phyloP scores from a whole-genome alignment of 1,140 invertebrate species.

The Dreissena rostriformis region DNA sequence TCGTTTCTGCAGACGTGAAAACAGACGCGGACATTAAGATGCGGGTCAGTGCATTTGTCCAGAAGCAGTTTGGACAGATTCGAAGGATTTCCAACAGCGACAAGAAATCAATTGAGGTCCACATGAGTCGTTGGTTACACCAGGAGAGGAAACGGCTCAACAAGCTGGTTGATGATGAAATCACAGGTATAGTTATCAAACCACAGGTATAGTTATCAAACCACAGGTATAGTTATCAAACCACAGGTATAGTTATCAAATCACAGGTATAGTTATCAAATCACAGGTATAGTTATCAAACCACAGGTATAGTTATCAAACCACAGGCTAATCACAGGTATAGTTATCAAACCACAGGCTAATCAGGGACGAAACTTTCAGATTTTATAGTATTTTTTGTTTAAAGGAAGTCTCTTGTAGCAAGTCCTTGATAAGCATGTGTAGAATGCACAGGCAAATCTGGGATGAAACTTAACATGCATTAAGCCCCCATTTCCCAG shows the following conservation, averaged over 20 bases:
- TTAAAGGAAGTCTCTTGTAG: too few relatives aligned
- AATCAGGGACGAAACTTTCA: too few relatives aligned
- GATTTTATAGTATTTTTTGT: too few relatives aligned
- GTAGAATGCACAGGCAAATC: too few relatives aligned
- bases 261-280: too few relatives aligned
- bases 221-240: too few relatives aligned
- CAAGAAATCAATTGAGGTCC: slow-evolving; percentile 19
- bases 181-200: slow-evolving; percentile 2
- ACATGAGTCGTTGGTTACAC: slow-evolving; percentile 12
- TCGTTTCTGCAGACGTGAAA: neutral
- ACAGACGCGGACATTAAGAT: slow-evolving; percentile 24
- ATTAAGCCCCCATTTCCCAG: too few relatives aligned
- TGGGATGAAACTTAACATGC: too few relatives aligned
- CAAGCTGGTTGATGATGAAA: slow-evolving; percentile 16
- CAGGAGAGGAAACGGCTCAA: slow-evolving; percentile 26
- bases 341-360: too few relatives aligned
- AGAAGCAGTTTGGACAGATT: slow-evolving; percentile 39
- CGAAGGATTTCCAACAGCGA: slow-evolving; percentile 5
- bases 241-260: slow-evolving; percentile 1
- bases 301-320: too few relatives aligned
- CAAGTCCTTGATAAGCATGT: too few relatives aligned
- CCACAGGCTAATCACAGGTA: slow-evolving; percentile 30
- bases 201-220: slow-evolving; percentile 2
- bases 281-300: slow-evolving; percentile 2
- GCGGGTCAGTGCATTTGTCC: slow-evolving; percentile 19